Conservation (phyloP, 2,888 invertebrate genomes). For the Lampropteryx suffumata region DNA sequence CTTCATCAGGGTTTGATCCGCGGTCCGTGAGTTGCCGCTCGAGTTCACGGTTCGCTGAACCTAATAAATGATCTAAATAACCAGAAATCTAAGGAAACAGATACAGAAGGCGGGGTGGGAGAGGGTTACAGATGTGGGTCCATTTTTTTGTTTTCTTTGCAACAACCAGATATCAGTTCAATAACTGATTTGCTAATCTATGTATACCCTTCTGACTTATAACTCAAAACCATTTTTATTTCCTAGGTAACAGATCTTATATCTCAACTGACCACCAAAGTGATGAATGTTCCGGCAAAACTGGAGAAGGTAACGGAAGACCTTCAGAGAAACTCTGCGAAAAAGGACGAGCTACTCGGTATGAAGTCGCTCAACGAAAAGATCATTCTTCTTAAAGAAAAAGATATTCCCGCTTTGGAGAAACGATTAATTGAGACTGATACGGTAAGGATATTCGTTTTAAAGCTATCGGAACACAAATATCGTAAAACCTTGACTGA, state of each 20-base stretch:
- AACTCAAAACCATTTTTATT: background rate
- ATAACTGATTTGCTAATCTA: no score
- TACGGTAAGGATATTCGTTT: slow-evolving; percentile 46
- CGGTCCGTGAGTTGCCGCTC: no score
- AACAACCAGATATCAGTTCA: no score
- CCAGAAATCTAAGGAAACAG: no score
- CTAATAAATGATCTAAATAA: no score
- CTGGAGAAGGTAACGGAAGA: slow-evolving; percentile 84
- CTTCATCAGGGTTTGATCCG: no score
- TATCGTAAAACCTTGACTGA: background rate
- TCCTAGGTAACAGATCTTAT: slow-evolving; percentile 81
- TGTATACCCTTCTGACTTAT: background rate
- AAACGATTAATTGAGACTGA: slow-evolving; percentile 76
- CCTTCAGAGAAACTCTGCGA: slow-evolving; percentile 84
- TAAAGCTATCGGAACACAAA: background rate
- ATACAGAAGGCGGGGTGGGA: no score
- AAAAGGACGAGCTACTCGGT: slow-evolving; percentile 86
- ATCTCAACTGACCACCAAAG: slow-evolving; percentile 85
- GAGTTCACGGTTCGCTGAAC: no score
- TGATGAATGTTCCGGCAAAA: slow-evolving; percentile 86
- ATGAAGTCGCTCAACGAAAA: slow-evolving; percentile 87
- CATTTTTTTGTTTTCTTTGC: no score
- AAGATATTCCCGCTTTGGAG: slow-evolving; percentile 85
- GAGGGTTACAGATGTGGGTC: no score
- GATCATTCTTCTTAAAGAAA: slow-evolving; percentile 82